Conservation (phyloP, 2,797 vertebrate genomes). For the Coluber constrictor region DNA sequence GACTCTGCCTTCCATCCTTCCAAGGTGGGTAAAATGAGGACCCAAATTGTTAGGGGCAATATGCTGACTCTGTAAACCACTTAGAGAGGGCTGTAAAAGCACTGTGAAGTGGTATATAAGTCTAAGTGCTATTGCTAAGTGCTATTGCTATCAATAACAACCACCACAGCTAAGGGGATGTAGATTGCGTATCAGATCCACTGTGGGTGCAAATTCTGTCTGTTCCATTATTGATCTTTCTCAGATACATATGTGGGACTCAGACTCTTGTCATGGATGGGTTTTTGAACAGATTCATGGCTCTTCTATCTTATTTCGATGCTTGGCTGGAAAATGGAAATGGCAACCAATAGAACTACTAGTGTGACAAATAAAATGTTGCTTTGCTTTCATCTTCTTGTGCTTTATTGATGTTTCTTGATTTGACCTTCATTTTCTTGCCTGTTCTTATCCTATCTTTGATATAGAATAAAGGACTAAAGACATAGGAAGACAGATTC, state of each 20-base stretch:
- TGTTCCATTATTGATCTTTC: too few relatives aligned
- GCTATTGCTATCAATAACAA: background rate
- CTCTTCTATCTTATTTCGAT: background rate
- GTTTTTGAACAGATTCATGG: background rate
- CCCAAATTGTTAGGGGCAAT: too few relatives aligned
- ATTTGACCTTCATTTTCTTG: background rate
- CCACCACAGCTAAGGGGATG: background rate
- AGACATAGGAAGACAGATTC: background rate
- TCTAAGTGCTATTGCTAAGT: too few relatives aligned
- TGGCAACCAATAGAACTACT: background rate
- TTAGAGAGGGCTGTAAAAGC: too few relatives aligned
- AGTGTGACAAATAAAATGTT: background rate
- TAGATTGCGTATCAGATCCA: background rate
- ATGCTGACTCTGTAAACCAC: too few relatives aligned
- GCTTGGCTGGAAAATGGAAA: background rate
- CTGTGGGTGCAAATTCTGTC: background rate
- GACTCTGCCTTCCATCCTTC: too few relatives aligned
- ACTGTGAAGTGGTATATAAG: too few relatives aligned
- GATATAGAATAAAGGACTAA: background rate
- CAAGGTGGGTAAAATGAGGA: too few relatives aligned
- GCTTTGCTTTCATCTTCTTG: background rate
- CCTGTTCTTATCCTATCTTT: conserved; percentile 1
- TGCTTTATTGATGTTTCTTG: background rate
- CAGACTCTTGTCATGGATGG: background rate
- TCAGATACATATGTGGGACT: background rate